These are phyloP conservation scores for Falco berigora DNA, from an alignment of 2,797 vertebrate species.

Conservation along the genomic window DNA sequence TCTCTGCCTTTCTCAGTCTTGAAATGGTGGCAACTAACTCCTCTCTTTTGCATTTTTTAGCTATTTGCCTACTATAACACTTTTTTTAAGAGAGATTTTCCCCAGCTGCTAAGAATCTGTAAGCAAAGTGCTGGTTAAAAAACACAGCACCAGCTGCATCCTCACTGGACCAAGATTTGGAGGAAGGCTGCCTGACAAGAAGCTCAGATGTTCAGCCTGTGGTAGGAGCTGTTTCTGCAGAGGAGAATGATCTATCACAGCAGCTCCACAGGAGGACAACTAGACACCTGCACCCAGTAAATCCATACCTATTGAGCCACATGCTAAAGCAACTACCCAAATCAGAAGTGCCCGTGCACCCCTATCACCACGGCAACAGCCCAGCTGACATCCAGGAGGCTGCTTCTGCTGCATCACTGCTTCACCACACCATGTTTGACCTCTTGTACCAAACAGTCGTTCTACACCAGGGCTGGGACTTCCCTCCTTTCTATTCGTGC, in stretches of 20 bases:
- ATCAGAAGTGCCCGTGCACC: background rate
- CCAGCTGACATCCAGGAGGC: background rate
- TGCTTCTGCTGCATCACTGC: background rate
- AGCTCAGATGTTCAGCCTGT: background rate
- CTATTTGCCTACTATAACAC: conserved; percentile 48
- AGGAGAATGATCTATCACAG: background rate
- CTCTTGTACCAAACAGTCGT: background rate
- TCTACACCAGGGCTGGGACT: background rate
- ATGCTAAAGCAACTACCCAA: background rate
- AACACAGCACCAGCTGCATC: background rate
- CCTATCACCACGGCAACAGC: background rate
- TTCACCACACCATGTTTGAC: background rate
- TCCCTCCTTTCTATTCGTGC: background rate
- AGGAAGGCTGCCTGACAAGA: background rate
- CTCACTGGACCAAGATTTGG: background rate
- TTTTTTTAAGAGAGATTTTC: conserved; percentile 37
- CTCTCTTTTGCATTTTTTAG: background rate
- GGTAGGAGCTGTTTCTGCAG: background rate
- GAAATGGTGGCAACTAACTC: background rate
- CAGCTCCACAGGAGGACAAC: background rate
- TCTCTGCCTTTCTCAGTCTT: background rate
- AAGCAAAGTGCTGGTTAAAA: conserved; percentile 32
- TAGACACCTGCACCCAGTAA: background rate
- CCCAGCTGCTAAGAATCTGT: conserved; percentile 30
- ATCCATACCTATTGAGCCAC: background rate